Evolutionary conservation across 2,113 vertebrate genomes (phyloP).

Genomic region (Ceratotherium simum): DNA sequence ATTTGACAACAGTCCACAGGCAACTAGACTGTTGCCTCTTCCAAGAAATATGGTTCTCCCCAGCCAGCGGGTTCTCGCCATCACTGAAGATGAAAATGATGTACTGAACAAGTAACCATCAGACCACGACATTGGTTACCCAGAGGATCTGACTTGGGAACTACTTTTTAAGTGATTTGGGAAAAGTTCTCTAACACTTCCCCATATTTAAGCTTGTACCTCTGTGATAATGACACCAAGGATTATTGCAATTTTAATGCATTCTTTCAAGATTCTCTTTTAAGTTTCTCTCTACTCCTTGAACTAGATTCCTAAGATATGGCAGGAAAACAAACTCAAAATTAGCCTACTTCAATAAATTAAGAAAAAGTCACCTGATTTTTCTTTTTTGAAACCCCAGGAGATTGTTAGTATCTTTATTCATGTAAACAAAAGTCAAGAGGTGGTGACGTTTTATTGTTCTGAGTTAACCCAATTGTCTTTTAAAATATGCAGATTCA

Average conservation of each 20-base stretch:
- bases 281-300: background rate
- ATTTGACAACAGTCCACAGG: background rate
- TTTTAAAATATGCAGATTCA: background rate
- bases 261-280: conserved; percentile 13
- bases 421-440: background rate
- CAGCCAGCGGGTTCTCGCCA: background rate
- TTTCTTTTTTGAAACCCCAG: background rate
- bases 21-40: background rate
- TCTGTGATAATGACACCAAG: background rate
- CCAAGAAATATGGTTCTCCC: background rate
- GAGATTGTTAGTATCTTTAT: background rate
- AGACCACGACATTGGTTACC: background rate
- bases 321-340: background rate
- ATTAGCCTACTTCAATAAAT: background rate
- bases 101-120: background rate
- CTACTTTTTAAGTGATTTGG: conserved; percentile 2
- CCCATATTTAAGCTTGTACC: background rate
- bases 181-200: background rate
- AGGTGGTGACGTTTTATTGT: background rate
- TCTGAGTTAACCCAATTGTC: background rate
- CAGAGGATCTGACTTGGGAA: background rate
- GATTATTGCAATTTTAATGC: background rate
- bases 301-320: background rate
- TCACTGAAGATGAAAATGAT: background rate
- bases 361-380: background rate